Percentiles rank a stretch among this genome's conserved stretches.
phyloP scores from a whole-genome alignment of 1,140 invertebrate genomes.

The Tribolium madens region DNA sequence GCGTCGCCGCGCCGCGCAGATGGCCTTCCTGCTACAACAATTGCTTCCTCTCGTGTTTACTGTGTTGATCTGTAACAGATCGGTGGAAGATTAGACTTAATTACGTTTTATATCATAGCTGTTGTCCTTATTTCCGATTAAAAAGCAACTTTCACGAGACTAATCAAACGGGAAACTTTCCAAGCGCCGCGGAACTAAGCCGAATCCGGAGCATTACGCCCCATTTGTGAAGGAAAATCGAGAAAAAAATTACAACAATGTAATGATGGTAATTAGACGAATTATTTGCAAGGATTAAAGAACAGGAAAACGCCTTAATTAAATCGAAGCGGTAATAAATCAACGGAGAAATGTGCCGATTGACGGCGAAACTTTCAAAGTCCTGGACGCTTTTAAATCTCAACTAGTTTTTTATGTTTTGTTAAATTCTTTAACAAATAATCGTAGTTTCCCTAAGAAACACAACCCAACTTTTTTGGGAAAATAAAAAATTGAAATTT shows the following conservation, averaged over 20 bases:
- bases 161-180: conserved; percentile 16
- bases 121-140: conserved; percentile 27
- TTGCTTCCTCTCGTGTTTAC: not conserved
- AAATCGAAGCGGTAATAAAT: not conserved
- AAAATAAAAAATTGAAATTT: no score
- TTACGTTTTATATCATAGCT: conserved; percentile 28
- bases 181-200: conserved; percentile 20
- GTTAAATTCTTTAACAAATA: no score
- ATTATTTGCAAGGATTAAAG: not conserved
- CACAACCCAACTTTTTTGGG: no score
- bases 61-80: conserved; percentile 20
- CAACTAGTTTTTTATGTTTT: no score
- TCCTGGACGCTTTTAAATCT: no score
- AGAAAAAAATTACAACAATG: not conserved
- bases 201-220: conserved; percentile 14
- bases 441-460: no score
- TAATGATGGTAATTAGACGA: not conserved
- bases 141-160: conserved; percentile 24
- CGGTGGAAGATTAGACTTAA: conserved; percentile 15
- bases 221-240: not conserved
- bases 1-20: not conserved
- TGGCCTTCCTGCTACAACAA: not conserved
- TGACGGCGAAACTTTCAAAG: not conserved
- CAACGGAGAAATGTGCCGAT: not conserved
- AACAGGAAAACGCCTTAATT: not conserved